phyloP scores from a whole-genome alignment of 2,888 invertebrate species.

The Cotesia congregata region DNA sequence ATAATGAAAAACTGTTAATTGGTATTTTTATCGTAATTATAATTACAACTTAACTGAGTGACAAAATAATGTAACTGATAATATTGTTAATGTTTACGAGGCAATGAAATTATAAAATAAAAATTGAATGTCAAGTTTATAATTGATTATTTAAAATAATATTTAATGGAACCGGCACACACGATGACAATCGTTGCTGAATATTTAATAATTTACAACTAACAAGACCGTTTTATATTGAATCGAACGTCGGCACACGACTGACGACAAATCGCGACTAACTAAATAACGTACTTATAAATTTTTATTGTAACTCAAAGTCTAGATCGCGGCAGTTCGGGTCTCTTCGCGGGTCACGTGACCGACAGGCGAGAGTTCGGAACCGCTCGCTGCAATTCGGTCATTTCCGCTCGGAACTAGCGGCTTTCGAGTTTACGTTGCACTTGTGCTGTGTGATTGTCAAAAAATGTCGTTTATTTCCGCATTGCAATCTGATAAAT shows the following conservation, averaged over 20 bases:
- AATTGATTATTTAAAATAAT: not conserved
- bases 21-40: not conserved
- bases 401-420: slow-evolving; percentile 33
- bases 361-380: slow-evolving; percentile 31
- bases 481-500: slow-evolving; percentile 30
- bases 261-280: slow-evolving; percentile 29
- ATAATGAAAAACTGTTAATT: too few relatives aligned
- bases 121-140: slow-evolving; percentile 2
- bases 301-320: not conserved
- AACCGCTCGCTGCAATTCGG: slow-evolving; percentile 12
- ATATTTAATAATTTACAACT: slow-evolving; percentile 7
- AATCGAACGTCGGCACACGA: slow-evolving; percentile 8
- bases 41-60: not conserved
- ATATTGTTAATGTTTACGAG: slow-evolving; percentile 11
- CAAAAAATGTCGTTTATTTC: slow-evolving; percentile 32
- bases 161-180: slow-evolving; percentile 7
- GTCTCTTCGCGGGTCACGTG: slow-evolving; percentile 27
- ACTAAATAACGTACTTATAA: slow-evolving; percentile 9
- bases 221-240: not conserved
- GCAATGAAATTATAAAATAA: not conserved
- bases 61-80: not conserved
- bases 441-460: slow-evolving; percentile 29
- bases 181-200: not conserved
- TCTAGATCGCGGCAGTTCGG: slow-evolving; percentile 26
- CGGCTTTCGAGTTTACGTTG: slow-evolving; percentile 19